These are phyloP conservation scores for Stichopus horrens DNA, from an alignment of 53 echinoderm and acorn worm genomes.

Conservation along the genomic window DNA sequence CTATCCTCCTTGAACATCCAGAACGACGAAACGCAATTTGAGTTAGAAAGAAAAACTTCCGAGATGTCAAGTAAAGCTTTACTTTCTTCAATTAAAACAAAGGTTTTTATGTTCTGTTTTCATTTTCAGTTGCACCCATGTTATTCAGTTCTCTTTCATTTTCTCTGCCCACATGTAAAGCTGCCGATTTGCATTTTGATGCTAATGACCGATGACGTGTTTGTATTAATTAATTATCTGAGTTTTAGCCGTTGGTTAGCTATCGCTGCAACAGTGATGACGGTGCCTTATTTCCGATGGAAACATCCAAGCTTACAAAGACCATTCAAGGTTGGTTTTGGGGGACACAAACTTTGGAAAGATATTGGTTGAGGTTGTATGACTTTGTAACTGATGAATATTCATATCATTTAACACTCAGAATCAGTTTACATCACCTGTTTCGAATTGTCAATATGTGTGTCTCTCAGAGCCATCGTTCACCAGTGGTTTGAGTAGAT, in stretches of 20 bases:
- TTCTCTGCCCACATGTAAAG: background rate
- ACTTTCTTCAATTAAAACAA: no score
- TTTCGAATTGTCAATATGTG: no score
- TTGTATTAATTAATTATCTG: slow-evolving; percentile 58
- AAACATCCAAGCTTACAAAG: slow-evolving; percentile 59
- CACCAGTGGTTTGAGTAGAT: no score
- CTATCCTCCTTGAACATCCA: no score
- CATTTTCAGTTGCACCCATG: no score
- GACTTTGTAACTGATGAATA: background rate
- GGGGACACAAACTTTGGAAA: background rate
- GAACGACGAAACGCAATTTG: no score
- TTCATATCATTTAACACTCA: background rate
- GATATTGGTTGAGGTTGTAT: background rate
- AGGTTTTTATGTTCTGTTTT: no score
- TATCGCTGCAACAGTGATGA: slow-evolving; percentile 46
- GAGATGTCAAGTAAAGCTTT: no score
- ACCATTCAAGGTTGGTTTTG: slow-evolving; percentile 59
- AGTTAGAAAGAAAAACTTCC: no score
- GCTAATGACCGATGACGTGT: slow-evolving; percentile 56
- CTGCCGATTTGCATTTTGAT: slow-evolving; percentile 58
- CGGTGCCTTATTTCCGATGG: slow-evolving; percentile 68
- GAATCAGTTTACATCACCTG: background rate
- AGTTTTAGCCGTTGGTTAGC: slow-evolving; percentile 67
- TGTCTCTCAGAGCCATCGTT: no score
- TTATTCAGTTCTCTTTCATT: no score